phyloP scores from a whole-genome alignment of 2,888 invertebrate species.

The Andrena hattorfiana region DNA sequence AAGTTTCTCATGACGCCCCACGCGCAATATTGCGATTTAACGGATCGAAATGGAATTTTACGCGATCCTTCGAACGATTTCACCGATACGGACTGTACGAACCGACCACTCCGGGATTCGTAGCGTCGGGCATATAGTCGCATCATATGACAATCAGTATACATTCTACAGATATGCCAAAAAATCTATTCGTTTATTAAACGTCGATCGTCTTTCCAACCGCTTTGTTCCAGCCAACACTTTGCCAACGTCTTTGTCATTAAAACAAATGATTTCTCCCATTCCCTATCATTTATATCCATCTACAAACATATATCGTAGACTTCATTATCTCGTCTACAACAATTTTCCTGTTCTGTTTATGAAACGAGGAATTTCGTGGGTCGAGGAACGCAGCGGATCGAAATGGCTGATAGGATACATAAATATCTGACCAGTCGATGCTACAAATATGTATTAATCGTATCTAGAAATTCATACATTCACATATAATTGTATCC shows the following conservation, averaged over 20 bases:
- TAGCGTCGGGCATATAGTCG: slow-evolving; percentile 69
- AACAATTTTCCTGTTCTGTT: slow-evolving; percentile 40
- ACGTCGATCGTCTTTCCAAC: slow-evolving; percentile 13
- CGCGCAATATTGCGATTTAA: slow-evolving; percentile 73
- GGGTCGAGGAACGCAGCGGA: neutral
- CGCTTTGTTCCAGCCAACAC: neutral
- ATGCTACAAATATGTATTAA: slow-evolving; percentile 25
- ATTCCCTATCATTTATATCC: neutral
- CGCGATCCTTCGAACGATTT: slow-evolving; percentile 8
- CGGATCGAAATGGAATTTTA: slow-evolving; percentile 45
- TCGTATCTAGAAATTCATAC: slow-evolving; percentile 43
- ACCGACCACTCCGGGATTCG: slow-evolving; percentile 70
- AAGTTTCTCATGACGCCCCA: slow-evolving; percentile 76
- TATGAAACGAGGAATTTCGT: slow-evolving; percentile 23
- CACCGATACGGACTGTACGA: slow-evolving; percentile 70
- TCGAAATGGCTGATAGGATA: neutral
- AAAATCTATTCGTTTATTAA: slow-evolving; percentile 53
- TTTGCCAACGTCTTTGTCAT: neutral
- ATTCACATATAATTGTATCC: slow-evolving; percentile 62
- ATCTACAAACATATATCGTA: slow-evolving; percentile 20
- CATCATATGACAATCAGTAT: slow-evolving; percentile 76
- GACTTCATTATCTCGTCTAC: slow-evolving; percentile 60
- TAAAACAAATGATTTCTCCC: neutral
- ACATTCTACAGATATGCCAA: slow-evolving; percentile 65
- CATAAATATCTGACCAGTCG: neutral